Evolutionary conservation across 1,140 invertebrate genomes (phyloP), one percentile per base, ranked within the genome.

Genomic region (Scaptodrosophila lebanonensis): DNA sequence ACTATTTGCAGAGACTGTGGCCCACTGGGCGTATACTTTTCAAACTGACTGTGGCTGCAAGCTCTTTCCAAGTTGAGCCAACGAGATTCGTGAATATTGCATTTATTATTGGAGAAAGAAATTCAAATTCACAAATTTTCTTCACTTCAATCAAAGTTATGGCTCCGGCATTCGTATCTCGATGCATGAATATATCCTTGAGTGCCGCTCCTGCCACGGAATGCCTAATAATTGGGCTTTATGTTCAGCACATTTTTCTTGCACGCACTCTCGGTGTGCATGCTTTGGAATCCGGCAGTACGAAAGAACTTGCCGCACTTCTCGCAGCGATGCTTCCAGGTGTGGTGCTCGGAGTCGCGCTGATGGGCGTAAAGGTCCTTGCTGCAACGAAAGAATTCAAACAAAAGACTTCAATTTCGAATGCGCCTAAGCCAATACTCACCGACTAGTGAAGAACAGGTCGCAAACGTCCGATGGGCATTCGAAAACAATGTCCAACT

Each of bases 1-100:
- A 75, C 70, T 75, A 69, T 69, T 75, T 73, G 51, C 51, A 56
- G 35, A 30, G 42, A 56, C 36, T 56, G 30, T 56, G 33, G 8
- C 9, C 12, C 18, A 12, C 40, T 18, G n/a, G n/a, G n/a, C n/a
- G n/a, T n/a, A n/a, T n/a, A n/a, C n/a, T n/a, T n/a, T n/a, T n/a
- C n/a, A n/a, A n/a, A n/a, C n/a, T n/a, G n/a, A n/a, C n/a, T n/a
- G n/a, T n/a, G n/a, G n/a, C n/a, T n/a, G n/a, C n/a, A n/a, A n/a
- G n/a, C n/a, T n/a, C n/a, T n/a, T n/a, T n/a, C n/a, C n/a, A n/a
- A n/a, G n/a, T n/a, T n/a, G n/a, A n/a, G 15, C 7, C 35, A 36
- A 36, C 35, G 13, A 16, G 15, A 15, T 16, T 17, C 17, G 7
- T 16, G 35, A 38, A 38, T 38, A 16, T 38, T 18, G 35, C 35